A percentile compares a stretch with the other conserved stretches of the same genome.
phyloP scores from a whole-genome alignment of 2,113 vertebrate genomes.

The Oryctolagus cuniculus region DNA sequence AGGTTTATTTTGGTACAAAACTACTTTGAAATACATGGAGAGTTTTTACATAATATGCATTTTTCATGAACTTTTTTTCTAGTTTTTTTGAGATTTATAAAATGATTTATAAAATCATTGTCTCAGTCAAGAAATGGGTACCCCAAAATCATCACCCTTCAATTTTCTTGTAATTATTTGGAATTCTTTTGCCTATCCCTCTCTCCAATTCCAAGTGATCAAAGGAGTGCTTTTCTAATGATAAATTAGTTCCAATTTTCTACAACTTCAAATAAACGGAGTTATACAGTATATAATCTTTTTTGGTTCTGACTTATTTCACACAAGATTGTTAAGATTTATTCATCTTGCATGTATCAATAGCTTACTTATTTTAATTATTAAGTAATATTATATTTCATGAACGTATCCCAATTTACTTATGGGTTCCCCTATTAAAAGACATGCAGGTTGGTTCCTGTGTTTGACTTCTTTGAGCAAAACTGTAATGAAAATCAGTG shows the following conservation, averaged over 20 bases:
- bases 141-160: background rate
- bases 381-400: too few species aligned
- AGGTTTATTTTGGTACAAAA: too few species aligned
- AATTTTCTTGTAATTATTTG: background rate
- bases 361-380: too few species aligned
- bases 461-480: background rate
- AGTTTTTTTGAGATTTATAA: too few species aligned
- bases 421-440: background rate
- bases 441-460: background rate
- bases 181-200: background rate
- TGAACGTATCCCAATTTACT: background rate
- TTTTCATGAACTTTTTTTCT: too few species aligned
- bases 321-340: background rate
- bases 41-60: too few species aligned
- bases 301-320: background rate
- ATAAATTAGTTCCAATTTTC: background rate
- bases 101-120: background rate
- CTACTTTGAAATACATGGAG: too few species aligned
- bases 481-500: background rate
- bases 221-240: background rate
- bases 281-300: background rate
- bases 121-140: conserved; percentile 1
- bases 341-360: too few species aligned
- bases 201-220: background rate
- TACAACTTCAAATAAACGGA: background rate